Base-by-base conservation (phyloP, 2,888 invertebrate species). In the Epirrhoe alternata region DNA sequence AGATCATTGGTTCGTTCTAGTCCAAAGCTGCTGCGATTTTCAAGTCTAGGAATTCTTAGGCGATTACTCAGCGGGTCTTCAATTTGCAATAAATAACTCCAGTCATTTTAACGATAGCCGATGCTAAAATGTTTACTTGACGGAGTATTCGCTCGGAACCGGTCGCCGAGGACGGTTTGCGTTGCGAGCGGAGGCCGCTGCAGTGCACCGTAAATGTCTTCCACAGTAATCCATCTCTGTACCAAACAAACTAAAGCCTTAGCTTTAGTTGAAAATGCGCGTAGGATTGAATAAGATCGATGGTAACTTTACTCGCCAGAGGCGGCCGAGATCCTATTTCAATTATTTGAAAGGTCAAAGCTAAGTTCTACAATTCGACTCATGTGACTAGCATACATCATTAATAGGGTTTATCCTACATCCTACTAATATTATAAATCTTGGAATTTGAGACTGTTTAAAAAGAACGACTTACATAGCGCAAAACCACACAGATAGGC, bases 61-160 rank as follows among this genome's bases (percentile, higher is more conserved):
- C 59, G 58, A 60, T 63, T 63, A 69, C 68, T 61, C 66, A 60
- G 56, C 38, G 53, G 58, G 68, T 65, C 66, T 63, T 68, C 55
- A 68, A 69, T 69, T 51, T 56, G 53, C 54, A 58, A 64, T 69
- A 67, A 66, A 71, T 68, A 57, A 55, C 62, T 66, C 58, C n/a
- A 54, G 67, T 68, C 65, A 70, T 71, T 68, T 67, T 67, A 73
- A 64, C 68, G 68, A 62, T 71, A 66, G 66, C 68, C 56, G 65
- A 61, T 68, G 64, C 70, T 74, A 68, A 69, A 72, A 72, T 71
- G 71, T 73, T 74, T 72, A 69, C 70, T 73, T 66, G 70, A 71
- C 73, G 69, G 64, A 71, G 65, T 69, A 69, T 65, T 62, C 65
- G 69, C 66, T 70, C 24, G 63, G 61, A 72, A 74, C 74, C 72